phyloP scores from a whole-genome alignment of 2,113 vertebrate genomes.

The Cromileptes altivelis region DNA sequence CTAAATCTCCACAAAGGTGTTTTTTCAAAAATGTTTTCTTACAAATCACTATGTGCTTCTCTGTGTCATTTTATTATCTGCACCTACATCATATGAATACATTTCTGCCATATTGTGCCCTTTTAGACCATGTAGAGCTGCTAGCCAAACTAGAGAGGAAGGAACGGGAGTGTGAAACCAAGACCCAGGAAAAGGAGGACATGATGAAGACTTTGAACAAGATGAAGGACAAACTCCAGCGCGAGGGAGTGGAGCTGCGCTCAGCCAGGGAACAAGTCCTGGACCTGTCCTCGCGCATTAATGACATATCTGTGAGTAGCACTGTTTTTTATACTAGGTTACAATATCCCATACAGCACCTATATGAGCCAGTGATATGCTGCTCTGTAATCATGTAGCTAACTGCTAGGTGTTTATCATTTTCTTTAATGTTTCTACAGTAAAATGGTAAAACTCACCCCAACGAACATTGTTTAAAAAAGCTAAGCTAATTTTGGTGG shows the following conservation, averaged over 20 bases:
- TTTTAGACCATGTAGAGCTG: slow-evolving; percentile 91
- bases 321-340: not conserved
- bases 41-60: not conserved
- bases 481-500: not conserved
- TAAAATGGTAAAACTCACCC: not conserved
- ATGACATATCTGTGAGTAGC: slow-evolving; percentile 88
- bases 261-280: slow-evolving; percentile 92
- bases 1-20: no score
- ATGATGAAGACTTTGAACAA: slow-evolving; percentile 99
- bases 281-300: slow-evolving; percentile 91
- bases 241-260: slow-evolving; percentile 93
- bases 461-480: not conserved
- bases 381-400: not conserved
- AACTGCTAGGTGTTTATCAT: not conserved
- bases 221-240: slow-evolving; percentile 98
- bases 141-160: slow-evolving; percentile 92
- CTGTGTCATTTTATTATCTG: not conserved
- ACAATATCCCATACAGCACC: not conserved
- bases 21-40: not conserved
- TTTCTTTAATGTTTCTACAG: not conserved
- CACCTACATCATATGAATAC: not conserved
- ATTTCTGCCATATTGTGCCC: not conserved
- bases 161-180: slow-evolving; percentile 95
- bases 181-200: slow-evolving; percentile 96
- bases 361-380: not conserved